Evolutionary conservation across 2,797 vertebrate genomes (phyloP).

Genomic region (Sandelia bainsii): DNA sequence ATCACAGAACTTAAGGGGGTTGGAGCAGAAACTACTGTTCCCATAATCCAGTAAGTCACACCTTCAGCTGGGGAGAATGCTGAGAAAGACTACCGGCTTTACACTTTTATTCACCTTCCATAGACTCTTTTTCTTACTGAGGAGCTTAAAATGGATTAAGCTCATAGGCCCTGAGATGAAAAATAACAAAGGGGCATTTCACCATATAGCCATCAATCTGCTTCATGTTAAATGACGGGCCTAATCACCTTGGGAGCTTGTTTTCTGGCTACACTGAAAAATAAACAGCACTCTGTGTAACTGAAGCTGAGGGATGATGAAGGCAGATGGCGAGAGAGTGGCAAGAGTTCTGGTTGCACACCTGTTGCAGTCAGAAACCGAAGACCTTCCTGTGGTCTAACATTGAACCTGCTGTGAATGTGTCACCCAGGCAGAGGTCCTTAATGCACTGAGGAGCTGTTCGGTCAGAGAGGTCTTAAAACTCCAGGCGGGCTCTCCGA

Average conservation of each 20-base stretch:
- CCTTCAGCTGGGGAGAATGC: constrained; percentile 78
- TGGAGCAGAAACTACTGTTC: constrained; percentile 75
- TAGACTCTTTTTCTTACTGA: constrained; percentile 63
- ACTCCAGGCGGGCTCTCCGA: constrained; percentile 20
- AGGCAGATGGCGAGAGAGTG: constrained; percentile 6
- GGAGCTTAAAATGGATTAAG: constrained; percentile 80
- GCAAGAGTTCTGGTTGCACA: background rate
- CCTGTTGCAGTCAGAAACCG: constrained; percentile 36
- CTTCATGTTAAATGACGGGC: constrained; percentile 64
- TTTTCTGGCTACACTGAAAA: constrained; percentile 44
- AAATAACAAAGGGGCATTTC: constrained; percentile 72
- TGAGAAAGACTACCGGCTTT: constrained; percentile 74
- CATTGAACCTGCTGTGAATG: constrained; percentile 23
- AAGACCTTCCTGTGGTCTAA: constrained; percentile 31
- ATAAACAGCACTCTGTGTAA: constrained; percentile 48
- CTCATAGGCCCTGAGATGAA: constrained; percentile 65
- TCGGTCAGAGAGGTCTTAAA: constrained; percentile 54
- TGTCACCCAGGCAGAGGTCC: constrained; percentile 23
- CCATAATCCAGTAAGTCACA: constrained; percentile 82
- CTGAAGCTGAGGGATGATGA: constrained; percentile 13
- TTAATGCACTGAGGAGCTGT: constrained; percentile 14
- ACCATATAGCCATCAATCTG: constrained; percentile 70
- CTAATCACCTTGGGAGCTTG: constrained; percentile 71
- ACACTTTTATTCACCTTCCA: constrained; percentile 78
- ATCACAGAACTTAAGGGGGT: constrained; percentile 65